phyloP scores from a whole-genome alignment of 2,888 invertebrate species.

The Meta bourneti region DNA sequence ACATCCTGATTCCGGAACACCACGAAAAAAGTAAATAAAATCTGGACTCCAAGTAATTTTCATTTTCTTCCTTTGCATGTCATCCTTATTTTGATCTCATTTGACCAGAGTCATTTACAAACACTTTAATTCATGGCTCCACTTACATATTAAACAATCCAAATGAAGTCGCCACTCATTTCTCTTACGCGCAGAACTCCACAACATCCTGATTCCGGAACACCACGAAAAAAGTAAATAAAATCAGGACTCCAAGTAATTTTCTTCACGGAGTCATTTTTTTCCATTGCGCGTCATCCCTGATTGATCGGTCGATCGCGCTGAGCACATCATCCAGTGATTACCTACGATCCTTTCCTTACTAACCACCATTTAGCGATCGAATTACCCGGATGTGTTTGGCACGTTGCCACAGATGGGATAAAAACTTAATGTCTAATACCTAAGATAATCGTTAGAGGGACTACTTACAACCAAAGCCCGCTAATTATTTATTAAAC shows the following conservation, averaged over 20 bases:
- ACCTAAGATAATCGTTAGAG: slow-evolving; percentile 45
- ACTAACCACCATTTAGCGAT: slow-evolving; percentile 52
- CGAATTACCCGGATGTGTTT: slow-evolving; percentile 46
- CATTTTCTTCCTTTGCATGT: no score
- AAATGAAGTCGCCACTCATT: neutral
- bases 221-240: slow-evolving; percentile 12
- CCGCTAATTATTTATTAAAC: slow-evolving; percentile 58
- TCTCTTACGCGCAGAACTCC: neutral
- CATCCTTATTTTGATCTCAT: no score
- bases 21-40: no score
- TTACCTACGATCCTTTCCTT: slow-evolving; percentile 46
- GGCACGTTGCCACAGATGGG: slow-evolving; percentile 60
- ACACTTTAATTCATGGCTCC: no score
- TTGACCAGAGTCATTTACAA: no score
- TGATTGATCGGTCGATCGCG: slow-evolving; percentile 47
- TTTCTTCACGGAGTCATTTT: slow-evolving; percentile 25
- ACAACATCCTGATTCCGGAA: neutral
- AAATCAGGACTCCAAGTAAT: slow-evolving; percentile 35
- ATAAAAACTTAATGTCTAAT: slow-evolving; percentile 63
- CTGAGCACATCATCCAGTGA: slow-evolving; percentile 51
- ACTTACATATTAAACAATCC: no score
- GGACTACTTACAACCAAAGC: slow-evolving; percentile 33
- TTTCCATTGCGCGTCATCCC: neutral
- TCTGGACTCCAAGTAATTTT: no score
- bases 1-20: no score